Evolutionary conservation across 1,140 invertebrate species (phyloP), one percentile per base, ranked within the genome.

Genomic region (Gonatopus flavifemur): DNA sequence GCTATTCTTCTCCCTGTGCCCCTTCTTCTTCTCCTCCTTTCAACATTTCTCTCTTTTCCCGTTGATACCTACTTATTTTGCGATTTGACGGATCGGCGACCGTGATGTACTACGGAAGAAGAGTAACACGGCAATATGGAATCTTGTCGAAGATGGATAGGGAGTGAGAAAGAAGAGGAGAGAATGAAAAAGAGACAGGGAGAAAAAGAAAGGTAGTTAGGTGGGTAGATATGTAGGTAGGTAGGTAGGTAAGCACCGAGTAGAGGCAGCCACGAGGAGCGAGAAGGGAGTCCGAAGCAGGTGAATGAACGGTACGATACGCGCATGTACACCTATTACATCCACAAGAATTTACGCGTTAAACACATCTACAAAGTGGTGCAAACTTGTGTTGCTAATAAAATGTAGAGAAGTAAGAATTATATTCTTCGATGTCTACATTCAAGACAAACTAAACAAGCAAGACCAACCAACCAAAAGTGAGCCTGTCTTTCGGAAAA

Each of bases 271-370:
- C 12, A 30, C 9, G 28, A 54, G 49, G 46, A 41, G 10, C 32
- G 46, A 15, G 18, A 22, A 28, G 40, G 52, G 59, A 56, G 48
- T 30, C 50, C 41, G 40, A 45, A 68, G 63, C 70, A 73, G 72
- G 72, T 75, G 72, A 75, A 75, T 73, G 72, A 75, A 75, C 72
- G 69, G 58, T 57, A 51, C 52, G 52, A 58, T 58, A 39, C 30
- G 20, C 52, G 55, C 42, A 53, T 45, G 59, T 57, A 65, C 49
- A 33, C n/a, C 5, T 13, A 13, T n/a, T n/a, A n/a, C n/a, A n/a
- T n/a, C n/a, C n/a, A n/a, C n/a, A n/a, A n/a, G n/a, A n/a, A n/a
- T n/a, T n/a, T n/a, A n/a, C n/a, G n/a, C n/a, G n/a, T n/a, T n/a
- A n/a, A n/a, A n/a, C n/a, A n/a, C n/a, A n/a, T n/a, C n/a, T n/a